Evolutionary conservation across 2,113 vertebrate genomes (phyloP).

Genomic region (Cynoglossus semilaevis): DNA sequence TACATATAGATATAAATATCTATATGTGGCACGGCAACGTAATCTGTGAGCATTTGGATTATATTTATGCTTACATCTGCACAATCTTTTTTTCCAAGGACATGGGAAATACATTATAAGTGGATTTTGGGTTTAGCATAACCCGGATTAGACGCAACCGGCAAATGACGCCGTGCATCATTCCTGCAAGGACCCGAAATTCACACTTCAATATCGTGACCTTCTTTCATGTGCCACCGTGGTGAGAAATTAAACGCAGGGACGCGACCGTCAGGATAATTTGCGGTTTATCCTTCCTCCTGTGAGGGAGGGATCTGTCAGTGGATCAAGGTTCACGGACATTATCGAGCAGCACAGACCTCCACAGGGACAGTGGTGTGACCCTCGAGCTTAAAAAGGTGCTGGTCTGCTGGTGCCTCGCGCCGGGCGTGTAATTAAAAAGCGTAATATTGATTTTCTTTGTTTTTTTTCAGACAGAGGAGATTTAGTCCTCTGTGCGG

Average conservation of each 20-base stretch:
- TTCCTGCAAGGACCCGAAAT: not conserved
- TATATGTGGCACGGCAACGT: no score
- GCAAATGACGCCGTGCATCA: not conserved
- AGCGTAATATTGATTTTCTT: constrained; percentile 44
- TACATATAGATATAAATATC: no score
- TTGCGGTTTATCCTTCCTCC: constrained; percentile 29
- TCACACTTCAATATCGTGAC: constrained; percentile 3
- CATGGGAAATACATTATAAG: not conserved
- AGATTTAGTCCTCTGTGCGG: constrained; percentile 32
- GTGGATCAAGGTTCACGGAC: constrained; percentile 21
- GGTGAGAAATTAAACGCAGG: constrained; percentile 9
- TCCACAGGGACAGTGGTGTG: not conserved
- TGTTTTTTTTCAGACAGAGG: constrained; percentile 24
- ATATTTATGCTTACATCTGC: no score
- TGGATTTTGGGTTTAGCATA: not conserved
- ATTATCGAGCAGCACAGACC: not conserved
- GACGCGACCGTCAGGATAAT: not conserved
- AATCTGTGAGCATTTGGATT: no score
- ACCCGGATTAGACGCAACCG: not conserved
- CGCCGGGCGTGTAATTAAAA: constrained; percentile 46
- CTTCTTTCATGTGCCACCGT: constrained; percentile 10
- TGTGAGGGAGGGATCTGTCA: not conserved
- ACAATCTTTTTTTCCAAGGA: not conserved
- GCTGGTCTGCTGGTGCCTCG: not conserved
- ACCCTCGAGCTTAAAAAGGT: constrained; percentile 1